Evolutionary conservation across 2,888 invertebrate species (phyloP).

Genomic region (Dicranocentrus wangi): DNA sequence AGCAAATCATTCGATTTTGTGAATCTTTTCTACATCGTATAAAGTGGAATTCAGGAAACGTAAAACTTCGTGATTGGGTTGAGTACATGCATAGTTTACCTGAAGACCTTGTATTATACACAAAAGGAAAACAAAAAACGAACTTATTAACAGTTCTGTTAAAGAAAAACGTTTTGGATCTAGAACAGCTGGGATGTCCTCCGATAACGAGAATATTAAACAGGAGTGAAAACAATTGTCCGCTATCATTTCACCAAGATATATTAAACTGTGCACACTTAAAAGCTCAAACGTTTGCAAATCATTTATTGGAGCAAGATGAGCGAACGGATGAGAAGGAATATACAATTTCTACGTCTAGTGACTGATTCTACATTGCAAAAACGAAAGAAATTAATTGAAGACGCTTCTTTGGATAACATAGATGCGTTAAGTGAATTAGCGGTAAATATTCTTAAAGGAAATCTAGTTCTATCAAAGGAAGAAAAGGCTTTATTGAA

Average conservation of each 20-base stretch:
- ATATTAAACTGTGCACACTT: conserved; percentile 34
- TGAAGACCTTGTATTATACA: too few species aligned
- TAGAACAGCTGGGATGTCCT: conserved; percentile 36
- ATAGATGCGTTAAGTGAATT: conserved; percentile 39
- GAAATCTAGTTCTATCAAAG: conserved; percentile 7
- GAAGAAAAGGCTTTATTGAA: neutral
- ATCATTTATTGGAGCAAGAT: conserved; percentile 24
- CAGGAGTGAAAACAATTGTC: neutral
- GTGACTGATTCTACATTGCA: too few species aligned
- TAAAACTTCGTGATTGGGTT: neutral
- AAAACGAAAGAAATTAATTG: conserved; percentile 19
- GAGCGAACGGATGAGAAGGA: conserved; percentile 36
- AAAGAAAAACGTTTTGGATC: neutral
- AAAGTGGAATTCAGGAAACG: conserved; percentile 24
- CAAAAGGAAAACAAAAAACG: conserved; percentile 48
- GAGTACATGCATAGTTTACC: neutral
- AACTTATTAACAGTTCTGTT: neutral
- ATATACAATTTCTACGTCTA: conserved; percentile 22
- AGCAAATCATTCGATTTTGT: conserved; percentile 41
- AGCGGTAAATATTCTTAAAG: conserved; percentile 8
- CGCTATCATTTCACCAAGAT: conserved; percentile 26
- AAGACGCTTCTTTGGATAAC: conserved; percentile 31
- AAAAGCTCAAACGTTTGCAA: conserved; percentile 28
- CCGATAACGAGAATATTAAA: neutral
- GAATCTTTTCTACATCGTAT: conserved; percentile 46